Conservation (phyloP, 2,888 invertebrate genomes). For the Drosophila dives region DNA sequence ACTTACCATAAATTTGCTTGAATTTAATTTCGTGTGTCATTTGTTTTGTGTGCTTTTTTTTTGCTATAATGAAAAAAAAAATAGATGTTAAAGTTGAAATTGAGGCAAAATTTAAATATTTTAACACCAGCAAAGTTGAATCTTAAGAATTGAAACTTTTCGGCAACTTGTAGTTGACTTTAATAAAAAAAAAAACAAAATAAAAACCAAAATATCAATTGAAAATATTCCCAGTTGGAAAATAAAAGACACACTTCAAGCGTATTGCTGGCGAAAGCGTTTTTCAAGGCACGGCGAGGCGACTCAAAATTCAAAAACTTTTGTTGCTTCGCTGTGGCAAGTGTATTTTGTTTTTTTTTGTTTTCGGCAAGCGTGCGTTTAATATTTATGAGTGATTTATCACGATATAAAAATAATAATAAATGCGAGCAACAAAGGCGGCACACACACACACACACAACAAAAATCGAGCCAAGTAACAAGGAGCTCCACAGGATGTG, state of each 20-base stretch:
- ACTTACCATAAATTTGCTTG: not conserved
- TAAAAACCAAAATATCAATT: not conserved
- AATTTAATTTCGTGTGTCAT: not conserved
- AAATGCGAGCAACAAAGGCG: conserved; percentile 67
- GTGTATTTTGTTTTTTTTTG: not conserved
- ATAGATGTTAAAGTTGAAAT: not conserved
- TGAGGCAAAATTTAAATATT: not conserved
- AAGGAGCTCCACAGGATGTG: conserved; percentile 30
- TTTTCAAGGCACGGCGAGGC: conserved; percentile 4
- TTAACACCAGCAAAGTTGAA: not conserved
- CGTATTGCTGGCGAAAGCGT: conserved; percentile 9
- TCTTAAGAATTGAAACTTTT: not conserved
- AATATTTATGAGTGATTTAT: conserved; percentile 82
- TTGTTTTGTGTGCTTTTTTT: too few relatives aligned
- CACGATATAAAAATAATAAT: conserved; percentile 81
- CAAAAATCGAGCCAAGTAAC: conserved; percentile 10
- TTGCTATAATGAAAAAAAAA: not conserved
- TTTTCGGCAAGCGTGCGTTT: conserved; percentile 74
- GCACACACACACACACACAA: conserved; percentile 1
- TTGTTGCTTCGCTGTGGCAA: conserved; percentile 30
- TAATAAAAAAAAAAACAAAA: too few relatives aligned
- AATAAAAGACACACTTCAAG: not conserved
- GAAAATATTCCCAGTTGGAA: not conserved
- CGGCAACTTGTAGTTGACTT: not conserved
- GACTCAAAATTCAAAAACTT: conserved; percentile 65